phyloP scores from a whole-genome alignment of 30 jellyfish, hydroid and myxozoan genomes.

The Turritopsis dohrnii region DNA sequence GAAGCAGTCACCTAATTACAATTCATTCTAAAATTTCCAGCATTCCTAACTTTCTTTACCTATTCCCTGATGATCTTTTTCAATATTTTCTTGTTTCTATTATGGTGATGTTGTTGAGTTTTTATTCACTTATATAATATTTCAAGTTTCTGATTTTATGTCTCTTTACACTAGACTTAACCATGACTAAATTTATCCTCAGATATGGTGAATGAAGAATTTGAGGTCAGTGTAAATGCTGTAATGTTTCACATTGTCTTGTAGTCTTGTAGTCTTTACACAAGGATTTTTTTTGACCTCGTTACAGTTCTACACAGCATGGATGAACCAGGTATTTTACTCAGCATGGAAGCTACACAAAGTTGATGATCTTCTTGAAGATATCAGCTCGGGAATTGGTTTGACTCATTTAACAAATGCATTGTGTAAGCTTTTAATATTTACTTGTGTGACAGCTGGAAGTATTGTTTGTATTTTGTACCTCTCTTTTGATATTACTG shows the following conservation, averaged over 20 bases:
- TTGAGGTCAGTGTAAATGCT: not conserved
- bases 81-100: too few relatives aligned
- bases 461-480: not conserved
- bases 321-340: not conserved
- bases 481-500: too few relatives aligned
- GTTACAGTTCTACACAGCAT: not conserved
- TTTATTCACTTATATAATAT: too few relatives aligned
- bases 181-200: not conserved
- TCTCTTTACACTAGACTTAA: not conserved
- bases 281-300: too few relatives aligned
- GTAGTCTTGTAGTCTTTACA: too few relatives aligned
- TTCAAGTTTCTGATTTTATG: not conserved
- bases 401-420: conserved; percentile 5
- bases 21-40: not conserved
- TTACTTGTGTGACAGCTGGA: conserved; percentile 7
- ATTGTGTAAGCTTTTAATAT: not conserved
- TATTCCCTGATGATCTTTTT: too few relatives aligned
- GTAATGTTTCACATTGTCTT: not conserved
- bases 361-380: not conserved
- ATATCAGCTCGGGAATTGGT: not conserved
- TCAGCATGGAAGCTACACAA: not conserved
- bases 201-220: not conserved
- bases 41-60: too few relatives aligned
- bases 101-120: too few relatives aligned
- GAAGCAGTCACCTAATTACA: not conserved